These are phyloP conservation scores for Morpho deidamia DNA, from an alignment of 2,888 invertebrate genomes.

Conservation along the genomic window DNA sequence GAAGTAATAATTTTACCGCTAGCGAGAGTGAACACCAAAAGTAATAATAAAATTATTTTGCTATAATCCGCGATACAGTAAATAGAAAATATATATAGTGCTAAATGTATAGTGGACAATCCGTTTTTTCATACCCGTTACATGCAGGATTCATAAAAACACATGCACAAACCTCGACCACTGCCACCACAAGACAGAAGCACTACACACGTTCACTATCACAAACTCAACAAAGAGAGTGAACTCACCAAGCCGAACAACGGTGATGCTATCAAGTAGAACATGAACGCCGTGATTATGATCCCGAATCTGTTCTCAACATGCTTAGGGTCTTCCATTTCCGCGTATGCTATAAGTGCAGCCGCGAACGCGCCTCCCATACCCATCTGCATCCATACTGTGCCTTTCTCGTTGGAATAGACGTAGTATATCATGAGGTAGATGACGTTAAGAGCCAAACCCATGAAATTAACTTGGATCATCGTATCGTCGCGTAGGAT, in stretches of 20 bases:
- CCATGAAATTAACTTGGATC: slow-evolving; percentile 87
- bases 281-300: slow-evolving; percentile 82
- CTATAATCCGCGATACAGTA: too few species aligned
- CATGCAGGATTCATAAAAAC: too few species aligned
- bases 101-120: too few species aligned
- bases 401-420: slow-evolving; percentile 77
- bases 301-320: slow-evolving; percentile 85
- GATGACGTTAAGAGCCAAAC: slow-evolving; percentile 81
- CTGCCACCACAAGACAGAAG: too few species aligned
- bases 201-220: too few species aligned
- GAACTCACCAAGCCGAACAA: slow-evolving; percentile 82
- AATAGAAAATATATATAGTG: too few species aligned
- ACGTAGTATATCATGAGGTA: slow-evolving; percentile 83
- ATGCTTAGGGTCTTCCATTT: slow-evolving; percentile 80
- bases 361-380: slow-evolving; percentile 76
- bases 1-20: too few species aligned
- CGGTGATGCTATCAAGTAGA: slow-evolving; percentile 83
- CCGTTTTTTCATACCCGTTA: too few species aligned
- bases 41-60: too few species aligned
- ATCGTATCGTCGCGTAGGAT: slow-evolving; percentile 86
- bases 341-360: slow-evolving; percentile 80
- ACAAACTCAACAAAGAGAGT: too few species aligned
- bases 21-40: too few species aligned
- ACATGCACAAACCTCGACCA: too few species aligned
- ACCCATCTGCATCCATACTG: slow-evolving; percentile 77